These are phyloP conservation scores for Phymatocera aterrima DNA, from an alignment of 2,888 invertebrate species.

Conservation along the genomic window DNA sequence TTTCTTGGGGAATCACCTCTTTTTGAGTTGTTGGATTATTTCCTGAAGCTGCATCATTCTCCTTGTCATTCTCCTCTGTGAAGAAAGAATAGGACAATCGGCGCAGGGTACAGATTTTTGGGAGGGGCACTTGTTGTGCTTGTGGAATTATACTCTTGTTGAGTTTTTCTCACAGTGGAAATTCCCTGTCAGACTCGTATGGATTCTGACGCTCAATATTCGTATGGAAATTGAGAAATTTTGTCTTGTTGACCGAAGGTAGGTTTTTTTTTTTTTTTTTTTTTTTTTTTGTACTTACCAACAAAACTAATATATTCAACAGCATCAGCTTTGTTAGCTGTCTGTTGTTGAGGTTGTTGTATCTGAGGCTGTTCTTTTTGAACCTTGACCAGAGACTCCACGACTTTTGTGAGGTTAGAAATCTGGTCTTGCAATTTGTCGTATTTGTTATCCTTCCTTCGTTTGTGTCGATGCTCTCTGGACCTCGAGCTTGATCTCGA, in stretches of 20 bases:
- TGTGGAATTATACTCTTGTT: neutral
- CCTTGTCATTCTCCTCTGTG: neutral
- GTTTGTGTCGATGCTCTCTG: slow-evolving; percentile 35
- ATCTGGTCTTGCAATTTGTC: slow-evolving; percentile 38
- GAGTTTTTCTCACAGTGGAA: neutral
- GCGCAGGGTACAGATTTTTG: neutral
- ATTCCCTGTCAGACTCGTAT: slow-evolving; percentile 25
- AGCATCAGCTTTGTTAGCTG: neutral
- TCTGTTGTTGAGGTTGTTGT: too few relatives aligned
- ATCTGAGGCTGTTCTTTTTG: neutral
- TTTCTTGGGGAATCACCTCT: neutral
- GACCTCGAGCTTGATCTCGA: slow-evolving; percentile 44
- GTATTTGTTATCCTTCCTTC: slow-evolving; percentile 10
- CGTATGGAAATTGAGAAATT: slow-evolving; percentile 43
- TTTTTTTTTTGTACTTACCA: too few relatives aligned
- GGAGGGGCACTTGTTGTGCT: neutral
- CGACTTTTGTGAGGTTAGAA: slow-evolving; percentile 44
- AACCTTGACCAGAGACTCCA: slow-evolving; percentile 14
- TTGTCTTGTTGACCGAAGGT: neutral
- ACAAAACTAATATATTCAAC: neutral
- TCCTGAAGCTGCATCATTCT: neutral
- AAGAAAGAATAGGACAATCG: neutral
- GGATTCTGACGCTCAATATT: slow-evolving; percentile 37
- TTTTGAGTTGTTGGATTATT: neutral
- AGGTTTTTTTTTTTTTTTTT: too few relatives aligned